phyloP scores from a whole-genome alignment of 2,113 vertebrate species.

The Pelusios castaneus region DNA sequence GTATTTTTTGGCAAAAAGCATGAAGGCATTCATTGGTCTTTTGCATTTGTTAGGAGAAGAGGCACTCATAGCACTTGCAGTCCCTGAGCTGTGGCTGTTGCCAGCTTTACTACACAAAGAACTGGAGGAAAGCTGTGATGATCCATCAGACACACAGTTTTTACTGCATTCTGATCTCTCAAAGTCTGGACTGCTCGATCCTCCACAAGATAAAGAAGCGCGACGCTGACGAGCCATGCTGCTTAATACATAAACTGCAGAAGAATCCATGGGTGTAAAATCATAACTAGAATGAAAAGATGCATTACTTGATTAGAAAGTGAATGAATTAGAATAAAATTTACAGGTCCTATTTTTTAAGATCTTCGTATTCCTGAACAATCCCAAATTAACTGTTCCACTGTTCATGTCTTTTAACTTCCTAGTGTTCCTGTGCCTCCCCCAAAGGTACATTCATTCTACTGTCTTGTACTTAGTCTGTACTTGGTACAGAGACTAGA shows the following conservation, averaged over 20 bases:
- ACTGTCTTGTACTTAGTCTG: not conserved
- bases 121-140: constrained; percentile 82
- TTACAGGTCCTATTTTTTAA: not conserved
- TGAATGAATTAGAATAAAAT: not conserved
- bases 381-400: not conserved
- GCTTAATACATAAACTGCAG: constrained; percentile 97
- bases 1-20: constrained; percentile 99
- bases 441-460: not conserved
- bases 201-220: constrained; percentile 90
- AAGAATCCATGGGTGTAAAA: constrained; percentile 97
- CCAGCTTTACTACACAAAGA: constrained; percentile 85
- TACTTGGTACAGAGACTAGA: not conserved
- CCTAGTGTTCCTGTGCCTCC: not conserved
- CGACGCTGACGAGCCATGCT: constrained; percentile 98
- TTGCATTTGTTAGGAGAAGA: constrained; percentile 96
- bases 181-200: constrained; percentile 86
- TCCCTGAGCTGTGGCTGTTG: constrained; percentile 92
- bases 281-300: constrained; percentile 84
- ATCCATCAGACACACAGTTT: constrained; percentile 79
- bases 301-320: not conserved
- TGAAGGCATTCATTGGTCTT: constrained; percentile 99
- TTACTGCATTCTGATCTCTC: constrained; percentile 86
- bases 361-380: not conserved
- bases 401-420: not conserved
- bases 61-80: constrained; percentile 84